Base-by-base conservation (phyloP, 2,797 vertebrate species). In the Nannoperca obscura region DNA sequence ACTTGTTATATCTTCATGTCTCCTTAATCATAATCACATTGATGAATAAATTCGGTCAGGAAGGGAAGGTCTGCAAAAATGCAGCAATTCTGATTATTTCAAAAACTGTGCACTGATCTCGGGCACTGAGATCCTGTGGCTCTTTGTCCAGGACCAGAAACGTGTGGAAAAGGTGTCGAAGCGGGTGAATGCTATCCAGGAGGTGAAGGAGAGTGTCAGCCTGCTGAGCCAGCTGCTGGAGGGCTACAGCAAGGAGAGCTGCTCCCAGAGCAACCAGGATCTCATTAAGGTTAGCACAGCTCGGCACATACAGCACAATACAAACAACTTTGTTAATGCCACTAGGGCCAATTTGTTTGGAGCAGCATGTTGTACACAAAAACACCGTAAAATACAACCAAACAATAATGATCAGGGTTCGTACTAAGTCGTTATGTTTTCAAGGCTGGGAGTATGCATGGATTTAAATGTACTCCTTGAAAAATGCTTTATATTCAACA, bases 121-220 rank as follows among this genome's bases (percentile, higher is more conserved):
- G 3, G 24, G 4, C 22, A 59, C 5, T 42, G 4, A 57, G 32
- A 24, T 40, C 12, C 1, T 24, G 0, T 55, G 0, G 0, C 12
- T 74, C 0, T 27, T 44, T n/a, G 54, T 24, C 2, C 36, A 99
- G 98, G 98, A 99, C 84, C 97, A 99, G 89, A 99, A 98, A 82
- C 96, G 97, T 5, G 98, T 98, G 95, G 98, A 99, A 88, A 99
- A 99, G 90, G 97, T 98, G 55, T 99, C 98, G 0, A 98, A 98
- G 94, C 94, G 98, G 24, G 95, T 97, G 46, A 98, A 97, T 0
- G 96, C 98, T 82, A 99, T 99, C 4, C 97, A 98, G 91, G 98
- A 99, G 86, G 98, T 99, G 86, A 99, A 98, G 88, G 98, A 97
- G 91, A 99, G 97, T 0, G 98, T 99, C 78, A 96, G 94, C 74